phyloP scores from a whole-genome alignment of 2,797 vertebrate genomes.

The Falco biarmicus region DNA sequence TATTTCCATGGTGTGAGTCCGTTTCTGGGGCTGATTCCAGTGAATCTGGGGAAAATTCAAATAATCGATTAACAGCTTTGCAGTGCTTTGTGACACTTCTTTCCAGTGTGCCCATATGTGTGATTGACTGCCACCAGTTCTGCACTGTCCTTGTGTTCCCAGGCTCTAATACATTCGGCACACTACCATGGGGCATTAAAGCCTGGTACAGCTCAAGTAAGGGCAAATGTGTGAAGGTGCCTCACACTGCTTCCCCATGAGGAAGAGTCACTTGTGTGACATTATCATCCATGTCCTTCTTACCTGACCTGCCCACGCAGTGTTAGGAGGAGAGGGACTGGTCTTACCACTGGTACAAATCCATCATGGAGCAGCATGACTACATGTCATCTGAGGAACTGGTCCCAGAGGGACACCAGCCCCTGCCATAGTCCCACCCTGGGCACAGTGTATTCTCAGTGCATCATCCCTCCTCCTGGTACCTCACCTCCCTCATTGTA shows the following conservation, averaged over 20 bases:
- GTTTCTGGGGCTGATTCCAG: neutral
- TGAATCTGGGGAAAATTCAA: neutral
- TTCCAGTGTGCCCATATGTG: neutral
- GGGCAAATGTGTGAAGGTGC: neutral
- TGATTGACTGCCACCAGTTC: neutral
- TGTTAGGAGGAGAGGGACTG: neutral
- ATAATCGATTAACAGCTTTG: neutral
- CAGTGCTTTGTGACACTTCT: neutral
- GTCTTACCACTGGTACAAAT: neutral
- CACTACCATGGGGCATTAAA: accelerated
- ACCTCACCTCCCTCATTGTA: accelerated
- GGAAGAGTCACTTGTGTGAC: neutral
- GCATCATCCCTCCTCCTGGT: neutral
- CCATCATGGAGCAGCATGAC: neutral
- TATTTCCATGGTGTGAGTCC: neutral
- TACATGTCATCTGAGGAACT: neutral
- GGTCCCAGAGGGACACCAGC: neutral
- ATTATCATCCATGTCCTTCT: neutral
- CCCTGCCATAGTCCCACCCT: neutral
- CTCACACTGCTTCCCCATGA: neutral
- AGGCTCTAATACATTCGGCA: neutral
- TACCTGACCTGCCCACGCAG: accelerated
- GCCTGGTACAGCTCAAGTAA: neutral
- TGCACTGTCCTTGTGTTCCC: neutral
- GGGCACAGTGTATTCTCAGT: neutral